Percentiles rank a stretch among this genome's conserved stretches.
phyloP scores from a whole-genome alignment of 2,113 vertebrate species.

The Morone saxatilis region DNA sequence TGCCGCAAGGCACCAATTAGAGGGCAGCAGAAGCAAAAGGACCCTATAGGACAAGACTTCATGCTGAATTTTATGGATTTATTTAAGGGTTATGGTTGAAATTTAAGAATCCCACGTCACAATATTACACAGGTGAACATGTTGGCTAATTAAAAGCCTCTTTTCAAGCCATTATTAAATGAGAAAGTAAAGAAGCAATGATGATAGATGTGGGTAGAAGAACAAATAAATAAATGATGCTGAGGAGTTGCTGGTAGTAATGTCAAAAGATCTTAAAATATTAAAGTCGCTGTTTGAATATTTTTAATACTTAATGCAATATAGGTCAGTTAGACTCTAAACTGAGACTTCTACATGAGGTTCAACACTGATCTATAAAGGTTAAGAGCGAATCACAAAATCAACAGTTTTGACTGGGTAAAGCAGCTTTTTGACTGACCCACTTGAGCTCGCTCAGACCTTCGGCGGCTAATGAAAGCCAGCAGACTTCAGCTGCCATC shows the following conservation, averaged over 20 bases:
- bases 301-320: neutral
- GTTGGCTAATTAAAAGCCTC: neutral
- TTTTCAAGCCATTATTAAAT: neutral
- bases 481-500: constrained; percentile 41
- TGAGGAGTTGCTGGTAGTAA: neutral
- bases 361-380: neutral
- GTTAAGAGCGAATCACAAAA: constrained; percentile 3
- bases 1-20: neutral
- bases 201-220: neutral
- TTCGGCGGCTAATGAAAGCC: constrained; percentile 45
- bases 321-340: neutral
- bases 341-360: neutral
- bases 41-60: neutral
- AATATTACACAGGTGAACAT: neutral
- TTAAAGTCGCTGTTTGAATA: no score
- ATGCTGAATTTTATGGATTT: neutral
- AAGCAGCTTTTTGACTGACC: constrained; percentile 60
- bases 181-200: neutral
- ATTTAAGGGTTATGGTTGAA: neutral
- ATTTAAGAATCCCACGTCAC: neutral
- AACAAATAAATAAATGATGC: neutral
- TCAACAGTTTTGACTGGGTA: constrained; percentile 23
- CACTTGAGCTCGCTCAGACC: constrained; percentile 28
- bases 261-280: neutral
- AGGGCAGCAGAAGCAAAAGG: neutral